Evolutionary conservation across 2,888 invertebrate species (phyloP), one percentile per base, ranked within the genome.

Genomic region (Drosophila silvestris): DNA sequence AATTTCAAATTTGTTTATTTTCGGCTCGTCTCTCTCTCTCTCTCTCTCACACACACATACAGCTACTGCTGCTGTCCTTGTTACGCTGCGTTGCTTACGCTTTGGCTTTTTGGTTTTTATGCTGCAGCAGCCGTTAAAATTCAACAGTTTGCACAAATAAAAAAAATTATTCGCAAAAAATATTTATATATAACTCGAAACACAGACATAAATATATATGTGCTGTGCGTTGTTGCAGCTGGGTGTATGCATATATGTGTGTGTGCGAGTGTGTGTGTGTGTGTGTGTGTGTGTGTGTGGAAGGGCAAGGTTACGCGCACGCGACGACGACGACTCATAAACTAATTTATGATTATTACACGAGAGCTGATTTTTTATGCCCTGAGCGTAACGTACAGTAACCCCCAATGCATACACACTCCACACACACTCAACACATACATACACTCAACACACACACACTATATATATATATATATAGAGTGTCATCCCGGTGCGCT

Each of bases 291-390:
- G 67, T 72, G 60, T 68, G 76, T 62, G 60, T 69, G 64, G 65
- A 92, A 92, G 92, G 92, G 89, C 92, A 92, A 92, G 92, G 92
- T 92, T 92, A 92, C 85, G 83, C 91, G 85, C 90, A 87, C 89
- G 91, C 88, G 85, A 89, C 78, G 75, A 52, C 54, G 61, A 68
- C 82, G 77, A 83, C 89, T 91, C 85, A 90, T 91, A 91, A 92
- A 91, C 91, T 91, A 91, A 91, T 91, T 91, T 91, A 91, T 91
- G 92, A 91, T 92, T 91, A 91, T 91, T 90, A 89, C 88, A 77
- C 83, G 73, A 87, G 87, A 81, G 89, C 87, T 83, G 89, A 89
- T 86, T 91, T 86, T 90, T 86, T 90, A 86, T 90, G 82, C 89
- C 84, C 77, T 61, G 74, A 66, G 69, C 74, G 82, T 79, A 79